phyloP scores from a whole-genome alignment of 2,888 invertebrate species.

The Nymphalis polychloros region DNA sequence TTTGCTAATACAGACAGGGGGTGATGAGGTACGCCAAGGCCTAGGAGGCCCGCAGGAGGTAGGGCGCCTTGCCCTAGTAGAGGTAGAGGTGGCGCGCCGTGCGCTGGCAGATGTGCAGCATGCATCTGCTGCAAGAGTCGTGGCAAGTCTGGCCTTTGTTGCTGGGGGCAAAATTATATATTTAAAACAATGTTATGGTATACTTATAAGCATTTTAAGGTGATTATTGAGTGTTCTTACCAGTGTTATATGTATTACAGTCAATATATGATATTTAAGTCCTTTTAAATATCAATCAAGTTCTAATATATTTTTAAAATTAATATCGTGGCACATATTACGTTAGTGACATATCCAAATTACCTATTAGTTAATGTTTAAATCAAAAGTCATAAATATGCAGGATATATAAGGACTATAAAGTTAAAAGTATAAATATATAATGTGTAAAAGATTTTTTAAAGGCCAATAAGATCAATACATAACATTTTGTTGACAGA shows the following conservation, averaged over 20 bases:
- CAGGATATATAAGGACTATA: conserved; percentile 4
- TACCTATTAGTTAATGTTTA: background rate
- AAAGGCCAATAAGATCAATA: conserved; percentile 13
- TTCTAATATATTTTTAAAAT: too few species aligned
- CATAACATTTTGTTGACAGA: conserved; percentile 21
- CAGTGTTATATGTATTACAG: too few species aligned
- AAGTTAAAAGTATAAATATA: background rate
- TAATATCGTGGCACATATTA: too few species aligned
- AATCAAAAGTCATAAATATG: conserved; percentile 13
- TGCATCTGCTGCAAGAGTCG: conserved; percentile 95
- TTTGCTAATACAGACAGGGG: conserved; percentile 89
- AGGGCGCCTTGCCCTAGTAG: conserved; percentile 75
- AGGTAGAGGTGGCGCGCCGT: conserved; percentile 87
- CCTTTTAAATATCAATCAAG: too few species aligned
- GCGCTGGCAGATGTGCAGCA: conserved; percentile 90
- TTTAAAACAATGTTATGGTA: background rate
- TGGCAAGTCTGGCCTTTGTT: conserved; percentile 92
- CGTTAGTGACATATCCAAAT: too few species aligned
- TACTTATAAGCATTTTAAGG: too few species aligned
- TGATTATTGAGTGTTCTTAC: too few species aligned
- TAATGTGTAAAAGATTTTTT: conserved; percentile 13
- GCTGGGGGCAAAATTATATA: conserved; percentile 76
- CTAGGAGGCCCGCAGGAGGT: conserved; percentile 83
- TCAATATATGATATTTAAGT: too few species aligned
- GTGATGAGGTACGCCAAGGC: conserved; percentile 86